phyloP scores from a whole-genome alignment of 2,888 invertebrate species.

The Eupithecia subfuscata region DNA sequence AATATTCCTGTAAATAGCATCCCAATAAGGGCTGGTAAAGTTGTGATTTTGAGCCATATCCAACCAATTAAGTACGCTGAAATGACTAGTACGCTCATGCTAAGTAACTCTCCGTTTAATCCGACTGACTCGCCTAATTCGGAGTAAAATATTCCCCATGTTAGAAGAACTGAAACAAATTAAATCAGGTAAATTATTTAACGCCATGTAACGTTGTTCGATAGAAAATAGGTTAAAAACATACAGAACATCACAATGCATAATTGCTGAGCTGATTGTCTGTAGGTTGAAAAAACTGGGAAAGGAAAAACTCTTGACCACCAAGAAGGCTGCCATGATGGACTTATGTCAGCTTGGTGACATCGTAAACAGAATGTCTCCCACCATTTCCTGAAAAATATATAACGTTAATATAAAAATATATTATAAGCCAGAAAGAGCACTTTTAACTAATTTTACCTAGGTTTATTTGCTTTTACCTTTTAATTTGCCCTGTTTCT shows the following conservation, averaged over 20 bases:
- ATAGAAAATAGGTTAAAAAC: constrained; percentile 42
- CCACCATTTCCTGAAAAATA: constrained; percentile 81
- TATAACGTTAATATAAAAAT: not conserved
- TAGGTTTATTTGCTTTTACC: constrained; percentile 27
- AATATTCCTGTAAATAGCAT: constrained; percentile 90
- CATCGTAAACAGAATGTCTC: constrained; percentile 87
- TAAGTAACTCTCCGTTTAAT: constrained; percentile 87
- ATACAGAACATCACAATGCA: constrained; percentile 75
- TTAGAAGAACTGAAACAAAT: constrained; percentile 79
- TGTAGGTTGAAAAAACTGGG: constrained; percentile 88
- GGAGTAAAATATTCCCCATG: constrained; percentile 88
- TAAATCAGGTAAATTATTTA: not conserved
- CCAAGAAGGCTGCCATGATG: constrained; percentile 87
- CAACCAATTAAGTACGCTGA: constrained; percentile 89
- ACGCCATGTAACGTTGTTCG: not conserved
- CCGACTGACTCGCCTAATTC: constrained; percentile 86
- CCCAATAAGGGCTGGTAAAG: constrained; percentile 89
- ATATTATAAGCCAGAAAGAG: not conserved
- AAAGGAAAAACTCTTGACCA: constrained; percentile 88
- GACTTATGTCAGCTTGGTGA: constrained; percentile 81
- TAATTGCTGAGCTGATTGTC: constrained; percentile 74
- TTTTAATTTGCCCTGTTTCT: constrained; percentile 23
- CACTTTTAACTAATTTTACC: not conserved
- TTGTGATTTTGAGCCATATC: constrained; percentile 86
- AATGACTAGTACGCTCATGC: constrained; percentile 86